A percentile compares a stretch with the other conserved stretches of the same genome.
Conservation (phyloP, 2,113 vertebrate species). For the Peromyscus polionotus region DNA sequence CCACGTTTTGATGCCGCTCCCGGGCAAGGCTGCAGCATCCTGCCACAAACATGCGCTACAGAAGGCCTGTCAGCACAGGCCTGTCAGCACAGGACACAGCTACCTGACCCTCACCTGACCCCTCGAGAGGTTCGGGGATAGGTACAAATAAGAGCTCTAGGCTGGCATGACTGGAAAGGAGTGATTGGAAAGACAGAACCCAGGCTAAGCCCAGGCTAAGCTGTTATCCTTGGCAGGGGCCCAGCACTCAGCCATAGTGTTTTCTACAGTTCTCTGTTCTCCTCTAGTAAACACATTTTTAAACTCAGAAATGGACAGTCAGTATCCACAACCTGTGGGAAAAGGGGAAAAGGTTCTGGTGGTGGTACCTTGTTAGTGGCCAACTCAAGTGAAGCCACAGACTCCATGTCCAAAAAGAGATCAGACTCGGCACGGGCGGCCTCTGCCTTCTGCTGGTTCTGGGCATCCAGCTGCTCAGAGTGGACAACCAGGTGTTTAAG, state of each 20-base stretch:
- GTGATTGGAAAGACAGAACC: rapidly evolving
- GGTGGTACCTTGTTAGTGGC: constrained; percentile 85
- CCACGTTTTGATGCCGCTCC: rapidly evolving
- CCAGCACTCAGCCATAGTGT: neutral
- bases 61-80: neutral
- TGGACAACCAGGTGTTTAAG: constrained; percentile 87
- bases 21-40: rapidly evolving
- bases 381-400: constrained; percentile 75
- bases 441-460: constrained; percentile 63
- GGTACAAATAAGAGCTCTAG: too few relatives aligned
- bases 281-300: neutral
- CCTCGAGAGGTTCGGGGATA: neutral
- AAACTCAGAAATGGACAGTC: neutral
- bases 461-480: constrained; percentile 78
- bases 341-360: neutral
- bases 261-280: neutral
- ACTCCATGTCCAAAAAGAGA: constrained; percentile 89
- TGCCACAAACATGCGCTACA: rapidly evolving
- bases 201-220: neutral
- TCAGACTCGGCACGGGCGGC: constrained; percentile 78
- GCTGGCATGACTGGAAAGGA: neutral
- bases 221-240: rapidly evolving
- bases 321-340: neutral
- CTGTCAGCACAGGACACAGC: neutral
- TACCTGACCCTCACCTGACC: rapidly evolving